phyloP scores from a whole-genome alignment of 2,797 vertebrate species.

The Lycodopsis pacificus region DNA sequence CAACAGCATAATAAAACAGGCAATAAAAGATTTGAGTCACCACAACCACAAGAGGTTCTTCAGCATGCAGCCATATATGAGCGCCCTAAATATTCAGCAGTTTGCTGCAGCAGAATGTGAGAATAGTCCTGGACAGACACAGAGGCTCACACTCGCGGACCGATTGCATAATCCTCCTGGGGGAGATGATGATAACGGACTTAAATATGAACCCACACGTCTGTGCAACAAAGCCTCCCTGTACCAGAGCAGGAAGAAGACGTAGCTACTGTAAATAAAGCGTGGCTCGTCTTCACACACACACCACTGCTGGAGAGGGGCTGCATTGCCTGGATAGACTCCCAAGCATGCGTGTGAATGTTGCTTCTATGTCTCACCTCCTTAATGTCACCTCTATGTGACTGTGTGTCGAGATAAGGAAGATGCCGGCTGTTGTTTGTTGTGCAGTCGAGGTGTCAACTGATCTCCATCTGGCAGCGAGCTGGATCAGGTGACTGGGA shows the following conservation, averaged over 20 bases:
- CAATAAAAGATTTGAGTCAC: too few species aligned
- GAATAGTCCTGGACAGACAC: too few species aligned
- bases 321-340: too few species aligned
- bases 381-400: too few species aligned
- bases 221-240: background rate
- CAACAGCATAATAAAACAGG: too few species aligned
- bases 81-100: too few species aligned
- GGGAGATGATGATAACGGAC: background rate
- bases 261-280: background rate
- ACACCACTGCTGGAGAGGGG: background rate
- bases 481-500: constrained; percentile 34
- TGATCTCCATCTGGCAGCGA: constrained; percentile 30
- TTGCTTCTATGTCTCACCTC: too few species aligned
- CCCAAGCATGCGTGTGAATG: background rate
- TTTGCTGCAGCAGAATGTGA: too few species aligned
- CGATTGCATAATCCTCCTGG: too few species aligned
- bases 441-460: constrained; percentile 39
- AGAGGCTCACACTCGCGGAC: too few species aligned
- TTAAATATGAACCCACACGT: background rate
- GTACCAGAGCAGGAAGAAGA: background rate
- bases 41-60: too few species aligned
- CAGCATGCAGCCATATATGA: too few species aligned
- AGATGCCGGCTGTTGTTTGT: constrained; percentile 24
- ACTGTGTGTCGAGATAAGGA: background rate
- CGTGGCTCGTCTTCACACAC: background rate